Percentiles rank a stretch among this genome's conserved stretches.
phyloP scores from a whole-genome alignment of 1,140 invertebrate species.

The Gryllus bimaculatus region DNA sequence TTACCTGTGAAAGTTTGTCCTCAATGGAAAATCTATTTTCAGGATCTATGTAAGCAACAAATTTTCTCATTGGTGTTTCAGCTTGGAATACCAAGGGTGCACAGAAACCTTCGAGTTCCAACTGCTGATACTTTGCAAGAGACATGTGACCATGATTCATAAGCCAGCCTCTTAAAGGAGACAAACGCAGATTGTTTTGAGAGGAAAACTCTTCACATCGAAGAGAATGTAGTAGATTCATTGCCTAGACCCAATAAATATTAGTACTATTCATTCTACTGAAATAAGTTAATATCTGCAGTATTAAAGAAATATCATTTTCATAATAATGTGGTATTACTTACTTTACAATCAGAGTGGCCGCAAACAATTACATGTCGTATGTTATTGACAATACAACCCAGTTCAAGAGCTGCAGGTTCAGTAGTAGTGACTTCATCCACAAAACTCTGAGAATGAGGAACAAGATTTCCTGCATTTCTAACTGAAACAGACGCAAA shows the following conservation, averaged over 20 bases:
- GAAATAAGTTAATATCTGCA: not conserved
- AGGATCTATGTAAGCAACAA: conserved; percentile 89
- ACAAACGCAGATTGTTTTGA: conserved; percentile 66
- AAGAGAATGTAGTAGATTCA: conserved; percentile 82
- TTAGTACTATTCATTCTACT: no score
- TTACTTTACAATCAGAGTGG: conserved; percentile 89
- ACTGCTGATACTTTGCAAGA: conserved; percentile 70
- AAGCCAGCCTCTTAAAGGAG: conserved; percentile 84
- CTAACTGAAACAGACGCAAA: conserved; percentile 53
- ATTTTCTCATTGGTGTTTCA: conserved; percentile 74
- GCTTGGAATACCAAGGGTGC: conserved; percentile 75
- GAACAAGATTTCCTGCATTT: conserved; percentile 90
- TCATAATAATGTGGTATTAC: conserved; percentile 5
- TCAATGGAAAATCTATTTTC: conserved; percentile 80
- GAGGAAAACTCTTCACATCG: conserved; percentile 65
- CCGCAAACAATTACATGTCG: conserved; percentile 91
- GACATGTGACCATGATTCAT: conserved; percentile 75
- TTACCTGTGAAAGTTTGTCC: conserved; percentile 87
- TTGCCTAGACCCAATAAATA: conserved; percentile 48
- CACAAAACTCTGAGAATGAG: conserved; percentile 77
- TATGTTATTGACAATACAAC: conserved; percentile 87
- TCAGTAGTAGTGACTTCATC: conserved; percentile 85
- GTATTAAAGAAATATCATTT: not conserved
- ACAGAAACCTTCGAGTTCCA: conserved; percentile 55
- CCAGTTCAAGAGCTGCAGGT: conserved; percentile 87